Percentiles rank a stretch among this genome's conserved stretches.
These are phyloP conservation scores for Amblyopsis rosae DNA, from an alignment of 2,113 vertebrate species.

Conservation along the genomic window DNA sequence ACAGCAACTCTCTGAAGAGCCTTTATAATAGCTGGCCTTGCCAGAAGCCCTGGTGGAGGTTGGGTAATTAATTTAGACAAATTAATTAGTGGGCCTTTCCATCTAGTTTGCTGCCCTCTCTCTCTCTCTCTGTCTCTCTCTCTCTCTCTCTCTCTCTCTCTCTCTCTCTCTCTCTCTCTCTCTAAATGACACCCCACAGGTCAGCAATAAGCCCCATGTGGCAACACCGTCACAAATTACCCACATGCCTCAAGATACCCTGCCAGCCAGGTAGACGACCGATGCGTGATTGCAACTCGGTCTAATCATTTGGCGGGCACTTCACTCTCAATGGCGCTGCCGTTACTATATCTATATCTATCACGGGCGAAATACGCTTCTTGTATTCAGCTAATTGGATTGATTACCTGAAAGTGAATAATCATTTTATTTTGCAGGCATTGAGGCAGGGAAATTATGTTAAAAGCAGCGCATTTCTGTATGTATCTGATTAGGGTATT, in stretches of 20 bases:
- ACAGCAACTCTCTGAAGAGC: conserved; percentile 47
- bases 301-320: neutral
- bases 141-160: conserved; percentile 10
- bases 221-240: conserved; percentile 61
- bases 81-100: conserved; percentile 62
- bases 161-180: conserved; percentile 12
- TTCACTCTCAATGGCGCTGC: conserved; percentile 12
- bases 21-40: conserved; percentile 62
- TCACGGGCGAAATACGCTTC: neutral
- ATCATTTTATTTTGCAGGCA: no score
- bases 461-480: no score
- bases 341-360: neutral
- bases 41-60: conserved; percentile 59
- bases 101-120: conserved; percentile 5
- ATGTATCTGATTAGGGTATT: no score
- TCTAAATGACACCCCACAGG: conserved; percentile 66
- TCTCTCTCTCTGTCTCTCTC: conserved; percentile 5
- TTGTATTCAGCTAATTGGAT: no score
- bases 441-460: no score
- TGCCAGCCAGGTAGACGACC: conserved; percentile 47
- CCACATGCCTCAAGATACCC: conserved; percentile 48
- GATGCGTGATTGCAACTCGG: conserved; percentile 5
- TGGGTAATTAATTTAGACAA: conserved; percentile 75
- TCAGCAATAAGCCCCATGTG: conserved; percentile 74
- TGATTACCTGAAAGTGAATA: no score